These are phyloP conservation scores for Trichosurus vulpecula DNA, from an alignment of 2,797 vertebrate genomes.

Conservation along the genomic window DNA sequence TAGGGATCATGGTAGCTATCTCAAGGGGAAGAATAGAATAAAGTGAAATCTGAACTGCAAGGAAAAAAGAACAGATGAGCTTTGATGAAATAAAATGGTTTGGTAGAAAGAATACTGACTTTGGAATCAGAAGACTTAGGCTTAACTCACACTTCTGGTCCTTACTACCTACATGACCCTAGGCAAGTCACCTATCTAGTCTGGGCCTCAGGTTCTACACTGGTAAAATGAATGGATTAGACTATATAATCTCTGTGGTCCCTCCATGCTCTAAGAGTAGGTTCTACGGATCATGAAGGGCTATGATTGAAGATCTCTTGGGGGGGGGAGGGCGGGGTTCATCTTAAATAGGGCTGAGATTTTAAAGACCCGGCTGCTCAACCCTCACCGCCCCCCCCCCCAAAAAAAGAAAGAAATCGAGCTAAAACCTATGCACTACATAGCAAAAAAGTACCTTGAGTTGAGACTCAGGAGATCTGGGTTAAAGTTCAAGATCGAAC, in stretches of 20 bases:
- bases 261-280: neutral
- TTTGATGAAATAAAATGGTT: neutral
- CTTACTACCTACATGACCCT: neutral
- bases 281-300: neutral
- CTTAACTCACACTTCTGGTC: neutral
- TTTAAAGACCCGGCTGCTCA: neutral
- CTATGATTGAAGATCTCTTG: neutral
- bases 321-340: neutral
- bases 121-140: neutral
- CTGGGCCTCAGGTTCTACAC: neutral
- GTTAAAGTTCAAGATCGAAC: neutral
- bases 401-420: neutral
- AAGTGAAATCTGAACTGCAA: neutral
- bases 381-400: neutral
- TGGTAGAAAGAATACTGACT: neutral
- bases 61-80: neutral
- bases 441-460: neutral
- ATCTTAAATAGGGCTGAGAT: neutral
- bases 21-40: no score
- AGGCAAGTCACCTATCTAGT: neutral
- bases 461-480: neutral
- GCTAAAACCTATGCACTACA: neutral
- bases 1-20: no score
- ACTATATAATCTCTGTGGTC: neutral
- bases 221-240: neutral